A percentile compares a stretch with the other conserved stretches of the same genome.
These are phyloP conservation scores for Patiria miniata DNA, from an alignment of 35 echinoderm and acorn worm genomes.

Conservation along the genomic window DNA sequence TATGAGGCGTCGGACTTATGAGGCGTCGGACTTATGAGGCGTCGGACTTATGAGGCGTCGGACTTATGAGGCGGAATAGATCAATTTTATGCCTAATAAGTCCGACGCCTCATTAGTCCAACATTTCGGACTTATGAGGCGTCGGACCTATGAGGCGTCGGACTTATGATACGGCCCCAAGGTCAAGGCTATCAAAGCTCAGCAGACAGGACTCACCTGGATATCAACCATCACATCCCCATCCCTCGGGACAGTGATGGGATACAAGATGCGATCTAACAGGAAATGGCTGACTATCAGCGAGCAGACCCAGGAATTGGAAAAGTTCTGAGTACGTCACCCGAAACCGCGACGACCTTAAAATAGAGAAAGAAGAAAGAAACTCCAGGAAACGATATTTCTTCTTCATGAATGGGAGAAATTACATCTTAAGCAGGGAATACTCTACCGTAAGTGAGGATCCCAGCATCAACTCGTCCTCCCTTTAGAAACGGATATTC, in stretches of 20 bases:
- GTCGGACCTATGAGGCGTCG: too few species aligned
- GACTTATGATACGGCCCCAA: too few species aligned
- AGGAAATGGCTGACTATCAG: background rate
- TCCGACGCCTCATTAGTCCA: too few species aligned
- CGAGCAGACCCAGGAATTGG: background rate
- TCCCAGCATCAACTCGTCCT: conserved; percentile 9
- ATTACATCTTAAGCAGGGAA: conserved; percentile 4
- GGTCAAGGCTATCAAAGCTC: background rate
- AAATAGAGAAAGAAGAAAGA: background rate
- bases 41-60: too few species aligned
- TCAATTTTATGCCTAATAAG: too few species aligned
- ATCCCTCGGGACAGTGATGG: background rate
- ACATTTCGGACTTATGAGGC: too few species aligned
- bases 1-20: too few species aligned
- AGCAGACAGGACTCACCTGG: background rate
- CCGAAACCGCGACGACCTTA: background rate
- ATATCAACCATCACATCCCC: background rate
- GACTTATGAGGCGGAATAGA: too few species aligned
- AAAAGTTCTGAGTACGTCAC: background rate
- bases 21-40: too few species aligned
- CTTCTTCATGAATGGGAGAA: conserved; percentile 46
- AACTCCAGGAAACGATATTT: background rate
- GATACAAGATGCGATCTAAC: too few species aligned
- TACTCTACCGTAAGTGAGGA: background rate
- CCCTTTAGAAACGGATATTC: too few species aligned